Percentiles rank a stretch among this genome's conserved stretches.
These are phyloP conservation scores for Psophia crepitans DNA, from an alignment of 2,113 vertebrate species.

Conservation along the genomic window DNA sequence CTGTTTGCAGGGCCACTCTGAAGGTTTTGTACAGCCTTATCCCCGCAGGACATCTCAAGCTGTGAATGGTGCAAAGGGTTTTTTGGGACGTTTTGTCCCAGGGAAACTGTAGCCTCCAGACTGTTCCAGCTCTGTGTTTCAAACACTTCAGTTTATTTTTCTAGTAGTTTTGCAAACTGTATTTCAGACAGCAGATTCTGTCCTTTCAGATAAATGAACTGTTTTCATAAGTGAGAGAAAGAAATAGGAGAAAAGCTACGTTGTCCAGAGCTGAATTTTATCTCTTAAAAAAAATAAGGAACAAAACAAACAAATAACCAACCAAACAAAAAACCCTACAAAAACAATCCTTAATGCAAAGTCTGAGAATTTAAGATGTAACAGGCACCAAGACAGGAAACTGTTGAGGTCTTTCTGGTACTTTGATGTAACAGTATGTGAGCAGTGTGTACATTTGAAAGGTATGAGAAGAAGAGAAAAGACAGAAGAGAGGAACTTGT, in stretches of 20 bases:
- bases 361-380: not conserved
- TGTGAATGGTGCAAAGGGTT: fast-evolving
- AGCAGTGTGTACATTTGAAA: not conserved
- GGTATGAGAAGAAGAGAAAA: not conserved
- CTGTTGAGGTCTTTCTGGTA: not conserved
- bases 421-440: not conserved
- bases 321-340: too few species aligned
- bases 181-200: not conserved
- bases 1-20: not conserved
- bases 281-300: not conserved
- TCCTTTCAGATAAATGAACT: not conserved
- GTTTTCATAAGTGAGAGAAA: not conserved
- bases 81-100: not conserved
- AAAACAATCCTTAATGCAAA: not conserved
- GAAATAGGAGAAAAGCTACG: not conserved
- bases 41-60: not conserved
- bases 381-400: not conserved
- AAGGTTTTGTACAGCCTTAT: not conserved
- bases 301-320: not conserved
- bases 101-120: not conserved
- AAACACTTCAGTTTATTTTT: not conserved
- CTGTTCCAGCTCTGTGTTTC: not conserved
- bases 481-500: not conserved
- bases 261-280: not conserved
- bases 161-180: not conserved